A percentile compares a stretch with the other conserved stretches of the same genome.
These are phyloP conservation scores for Drosophila pseudoobscura DNA, from an alignment of 1,140 invertebrate species.

Conservation along the genomic window DNA sequence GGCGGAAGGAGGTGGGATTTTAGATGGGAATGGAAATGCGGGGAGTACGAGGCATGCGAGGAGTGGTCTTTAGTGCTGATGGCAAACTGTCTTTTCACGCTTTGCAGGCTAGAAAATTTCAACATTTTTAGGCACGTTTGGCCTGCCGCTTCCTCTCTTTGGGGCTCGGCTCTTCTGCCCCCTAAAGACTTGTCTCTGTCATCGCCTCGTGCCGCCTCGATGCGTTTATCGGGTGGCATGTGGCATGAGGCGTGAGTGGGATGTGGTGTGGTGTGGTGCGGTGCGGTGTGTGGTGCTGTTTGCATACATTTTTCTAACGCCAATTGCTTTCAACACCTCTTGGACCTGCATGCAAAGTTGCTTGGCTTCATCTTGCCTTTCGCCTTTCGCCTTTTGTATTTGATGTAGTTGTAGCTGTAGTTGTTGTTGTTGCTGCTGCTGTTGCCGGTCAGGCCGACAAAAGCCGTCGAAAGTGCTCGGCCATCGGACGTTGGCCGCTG, in stretches of 20 bases:
- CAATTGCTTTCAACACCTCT: conserved; percentile 79
- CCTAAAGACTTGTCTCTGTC: conserved; percentile 34
- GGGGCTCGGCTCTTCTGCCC: conserved; percentile 10
- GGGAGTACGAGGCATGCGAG: background rate
- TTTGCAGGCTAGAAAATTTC: conserved; percentile 67
- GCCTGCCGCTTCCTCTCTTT: conserved; percentile 1
- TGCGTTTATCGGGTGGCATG: conserved; percentile 44
- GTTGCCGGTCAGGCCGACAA: conserved; percentile 42
- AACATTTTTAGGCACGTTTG: conserved; percentile 75
- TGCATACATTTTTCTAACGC: conserved; percentile 65
- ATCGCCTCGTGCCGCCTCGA: conserved; percentile 48
- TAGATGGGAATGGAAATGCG: conserved; percentile 23
- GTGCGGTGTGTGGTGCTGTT: background rate
- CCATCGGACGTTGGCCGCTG: conserved; percentile 26
- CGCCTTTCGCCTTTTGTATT: conserved; percentile 44
- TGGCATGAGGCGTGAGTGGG: conserved; percentile 1
- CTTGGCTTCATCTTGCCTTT: conserved; percentile 47
- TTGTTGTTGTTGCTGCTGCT: conserved; percentile 21
- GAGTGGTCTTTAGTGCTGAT: conserved; percentile 30
- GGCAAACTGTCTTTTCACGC: conserved; percentile 69
- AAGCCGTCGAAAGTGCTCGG: conserved; percentile 48
- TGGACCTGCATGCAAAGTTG: conserved; percentile 44
- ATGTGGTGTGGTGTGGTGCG: too few species aligned
- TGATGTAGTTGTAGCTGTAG: conserved; percentile 1
- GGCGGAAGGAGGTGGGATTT: conserved; percentile 11